A percentile compares a stretch with the other conserved stretches of the same genome.
These are phyloP conservation scores for Chelonoidis abingdonii DNA, from an alignment of 2,113 vertebrate genomes.

Conservation along the genomic window DNA sequence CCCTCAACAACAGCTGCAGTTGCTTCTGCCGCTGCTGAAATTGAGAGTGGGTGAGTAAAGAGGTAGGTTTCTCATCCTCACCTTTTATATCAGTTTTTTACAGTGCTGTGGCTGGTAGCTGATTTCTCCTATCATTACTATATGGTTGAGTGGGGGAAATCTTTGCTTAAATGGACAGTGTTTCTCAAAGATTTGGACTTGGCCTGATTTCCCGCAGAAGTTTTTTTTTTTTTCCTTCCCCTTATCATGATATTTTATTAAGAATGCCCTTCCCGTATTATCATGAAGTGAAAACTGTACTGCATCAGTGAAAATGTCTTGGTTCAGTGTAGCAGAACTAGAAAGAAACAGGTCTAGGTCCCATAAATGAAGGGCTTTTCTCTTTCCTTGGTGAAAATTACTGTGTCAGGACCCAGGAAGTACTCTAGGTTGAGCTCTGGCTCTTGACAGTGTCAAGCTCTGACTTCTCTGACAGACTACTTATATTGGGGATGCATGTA, in stretches of 20 bases:
- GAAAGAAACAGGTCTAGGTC: not conserved
- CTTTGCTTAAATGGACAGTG: not conserved
- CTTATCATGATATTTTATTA: not conserved
- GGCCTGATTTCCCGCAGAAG: not conserved
- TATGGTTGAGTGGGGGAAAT: not conserved
- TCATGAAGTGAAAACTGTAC: not conserved
- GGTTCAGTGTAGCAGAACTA: no score
- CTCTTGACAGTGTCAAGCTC: not conserved
- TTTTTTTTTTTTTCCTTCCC: no score
- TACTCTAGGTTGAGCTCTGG: not conserved
- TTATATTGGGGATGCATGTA: not conserved
- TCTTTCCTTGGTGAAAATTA: not conserved
- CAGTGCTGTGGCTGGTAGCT: not conserved
- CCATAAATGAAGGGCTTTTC: not conserved
- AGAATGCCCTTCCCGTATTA: not conserved
- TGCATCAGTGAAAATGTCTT: not conserved
- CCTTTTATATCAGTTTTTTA: not conserved
- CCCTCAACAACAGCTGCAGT: no score
- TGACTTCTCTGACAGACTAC: not conserved
- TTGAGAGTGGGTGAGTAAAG: not conserved
- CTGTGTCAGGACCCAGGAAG: not conserved
- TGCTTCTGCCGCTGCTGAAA: not conserved
- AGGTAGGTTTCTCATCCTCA: not conserved
- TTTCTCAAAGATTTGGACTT: not conserved
- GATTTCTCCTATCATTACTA: not conserved